Evolutionary conservation across 1,140 invertebrate species (phyloP), one percentile per base, ranked within the genome.

Genomic region (Sarcophaga bullata): DNA sequence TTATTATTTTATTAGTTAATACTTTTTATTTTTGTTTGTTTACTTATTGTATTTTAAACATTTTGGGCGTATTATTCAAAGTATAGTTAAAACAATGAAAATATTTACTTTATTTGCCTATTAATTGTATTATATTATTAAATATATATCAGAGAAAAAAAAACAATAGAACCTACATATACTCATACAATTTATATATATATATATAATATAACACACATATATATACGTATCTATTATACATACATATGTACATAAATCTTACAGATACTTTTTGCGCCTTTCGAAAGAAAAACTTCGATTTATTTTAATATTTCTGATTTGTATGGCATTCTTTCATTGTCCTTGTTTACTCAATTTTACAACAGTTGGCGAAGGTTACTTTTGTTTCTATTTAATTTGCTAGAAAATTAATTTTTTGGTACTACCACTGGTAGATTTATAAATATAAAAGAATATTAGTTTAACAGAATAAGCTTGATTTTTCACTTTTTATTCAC

Each of bases 271-370:
- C 54, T 17, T 19, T 68, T 68, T 68, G 62, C 62, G 62, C 62
- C 62, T 68, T 19, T 15, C 9, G 10, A 17, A 17, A 19, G 8
- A 3, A 68, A 68, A 68, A 68, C 62, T 68, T 68, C 17, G n/a
- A 68, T 17, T 68, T 68, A 17, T 17, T 68, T 68, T 50, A 50
- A 8, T 50, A 8, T 8, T 68, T 68, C 7, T 68, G 17, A 15
- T 68, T 68, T 68, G 62, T 68, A 68, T 68, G 17, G 9, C 62
- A 19, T 68, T 17, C 62, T 68, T 68, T 68, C 52, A 11, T 58
- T 68, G n/a, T 17, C n/a, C 19, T 68, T 68, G n/a, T 17, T 68
- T 68, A 68, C 6, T n/a, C 62, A 68, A 68, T 19, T 19, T 17
- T 15, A 19, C 19, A 68, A 68, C 17, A 68, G 17, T 68, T 15